Conservation (phyloP, 2,888 invertebrate species). For the Anodontia alba region DNA sequence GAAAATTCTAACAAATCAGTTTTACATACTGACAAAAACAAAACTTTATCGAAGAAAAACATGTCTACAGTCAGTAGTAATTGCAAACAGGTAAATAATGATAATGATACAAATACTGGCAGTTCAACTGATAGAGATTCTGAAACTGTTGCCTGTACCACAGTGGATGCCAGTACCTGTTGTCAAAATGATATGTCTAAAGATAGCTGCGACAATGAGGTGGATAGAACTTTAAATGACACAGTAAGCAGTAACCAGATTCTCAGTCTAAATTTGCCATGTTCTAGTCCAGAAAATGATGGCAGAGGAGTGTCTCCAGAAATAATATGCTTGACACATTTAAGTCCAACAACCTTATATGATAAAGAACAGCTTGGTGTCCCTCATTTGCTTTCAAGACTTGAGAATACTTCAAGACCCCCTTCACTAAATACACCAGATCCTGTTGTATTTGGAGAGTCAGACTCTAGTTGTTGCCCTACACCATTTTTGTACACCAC, state of each 20-base stretch:
- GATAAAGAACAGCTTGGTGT: constrained; percentile 28
- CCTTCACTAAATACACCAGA: constrained; percentile 41
- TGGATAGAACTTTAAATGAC: background rate
- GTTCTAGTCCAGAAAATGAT: constrained; percentile 1
- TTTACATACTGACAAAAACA: too few species aligned
- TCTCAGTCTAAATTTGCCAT: background rate
- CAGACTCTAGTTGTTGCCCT: constrained; percentile 23
- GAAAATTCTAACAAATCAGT: too few species aligned
- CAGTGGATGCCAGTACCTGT: too few species aligned
- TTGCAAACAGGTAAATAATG: too few species aligned
- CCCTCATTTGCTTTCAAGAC: background rate
- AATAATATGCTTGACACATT: constrained; percentile 31
- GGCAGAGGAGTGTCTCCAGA: constrained; percentile 36
- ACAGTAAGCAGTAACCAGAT: background rate
- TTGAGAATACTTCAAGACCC: background rate
- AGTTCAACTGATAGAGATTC: background rate
- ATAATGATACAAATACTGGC: background rate
- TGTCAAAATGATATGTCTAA: background rate
- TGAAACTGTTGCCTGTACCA: background rate
- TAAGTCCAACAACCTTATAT: constrained; percentile 39
- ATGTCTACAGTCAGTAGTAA: too few species aligned
- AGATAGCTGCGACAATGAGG: background rate
- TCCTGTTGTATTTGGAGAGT: constrained; percentile 38
- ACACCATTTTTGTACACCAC: constrained; percentile 9
- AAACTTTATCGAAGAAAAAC: too few species aligned